Base-by-base conservation (phyloP, 2,888 invertebrate genomes). In the Agrilus mali region DNA sequence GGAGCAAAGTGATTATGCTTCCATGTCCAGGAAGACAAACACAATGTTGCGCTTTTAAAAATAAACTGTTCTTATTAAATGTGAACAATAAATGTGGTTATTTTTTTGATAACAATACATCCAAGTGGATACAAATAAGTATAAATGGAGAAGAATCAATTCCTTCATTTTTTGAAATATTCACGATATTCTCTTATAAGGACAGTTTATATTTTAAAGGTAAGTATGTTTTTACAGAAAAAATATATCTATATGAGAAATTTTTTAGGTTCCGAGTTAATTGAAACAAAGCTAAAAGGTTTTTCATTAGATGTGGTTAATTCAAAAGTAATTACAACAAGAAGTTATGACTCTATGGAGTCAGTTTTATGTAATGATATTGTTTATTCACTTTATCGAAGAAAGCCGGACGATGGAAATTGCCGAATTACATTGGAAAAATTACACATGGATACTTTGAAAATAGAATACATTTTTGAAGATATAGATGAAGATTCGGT, bases 201-300 rank as follows among this genome's bases (percentile, higher is more conserved):
- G 50, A 53, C 42, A 47, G 41, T 37, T 42, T 64, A 15, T 61
- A 53, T 47, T 50, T 63, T 34, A 63, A 60, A 57, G 60, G 62
- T 59, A 51, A 47, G 41, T 46, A 34, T 12, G 8, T 17, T 17
- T 17, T 17, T 17, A 20, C n/a, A n/a, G n/a, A 20, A 20, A 22
- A 40, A 40, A 17, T 35, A 40, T 35, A 34, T 38, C 14, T 34
- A 6, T 22, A 17, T 31, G 36, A 10, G 2, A 10, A 20, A 5
- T 8, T 34, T 38, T 36, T 53, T 57, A 59, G 58, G 57, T 46
- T 49, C 50, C 22, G 49, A 47, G 42, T 40, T 61, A 41, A 50
- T 57, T 22, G 54, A 55, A 51, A 41, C 60, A 31, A 44, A 43
- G 43, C 15, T 49, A 33, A 32, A 40, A 7, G 47, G 51, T 27